Evolutionary conservation across 2,113 vertebrate species (phyloP).

Genomic region (Daboia siamensis): DNA sequence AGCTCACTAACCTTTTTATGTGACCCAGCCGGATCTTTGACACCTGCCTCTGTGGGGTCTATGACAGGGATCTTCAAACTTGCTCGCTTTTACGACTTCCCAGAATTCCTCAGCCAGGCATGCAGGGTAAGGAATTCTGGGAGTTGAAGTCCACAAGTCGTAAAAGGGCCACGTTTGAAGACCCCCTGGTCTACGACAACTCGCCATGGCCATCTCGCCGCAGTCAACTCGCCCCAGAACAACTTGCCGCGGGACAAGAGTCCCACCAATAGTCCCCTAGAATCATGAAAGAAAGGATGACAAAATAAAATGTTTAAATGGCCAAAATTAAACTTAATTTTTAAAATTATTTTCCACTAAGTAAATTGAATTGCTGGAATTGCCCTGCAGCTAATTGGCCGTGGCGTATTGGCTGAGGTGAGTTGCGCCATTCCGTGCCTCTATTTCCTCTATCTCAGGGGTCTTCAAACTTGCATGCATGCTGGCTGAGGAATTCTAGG

Average conservation of each 20-base stretch:
- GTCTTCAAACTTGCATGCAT: too few relatives aligned
- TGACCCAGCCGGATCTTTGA: background rate
- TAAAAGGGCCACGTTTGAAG: too few relatives aligned
- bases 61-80: background rate
- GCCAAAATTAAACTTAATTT: background rate
- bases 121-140: too few relatives aligned
- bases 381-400: background rate
- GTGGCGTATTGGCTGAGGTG: background rate
- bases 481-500: too few relatives aligned
- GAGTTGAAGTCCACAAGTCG: too few relatives aligned
- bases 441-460: background rate
- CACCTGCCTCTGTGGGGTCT: background rate
- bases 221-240: too few relatives aligned
- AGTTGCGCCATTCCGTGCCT: background rate
- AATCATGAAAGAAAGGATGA: background rate
- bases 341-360: background rate
- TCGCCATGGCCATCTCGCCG: background rate
- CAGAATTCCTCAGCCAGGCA: too few relatives aligned
- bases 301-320: background rate
- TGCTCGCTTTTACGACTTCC: too few relatives aligned
- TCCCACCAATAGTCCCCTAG: background rate
- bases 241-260: fast-evolving
- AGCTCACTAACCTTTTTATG: background rate
- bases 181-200: background rate
- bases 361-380: background rate